Evolutionary conservation across 2,797 vertebrate species (phyloP), one percentile per base, ranked within the genome.

Genomic region (Sciurus vulgaris): DNA sequence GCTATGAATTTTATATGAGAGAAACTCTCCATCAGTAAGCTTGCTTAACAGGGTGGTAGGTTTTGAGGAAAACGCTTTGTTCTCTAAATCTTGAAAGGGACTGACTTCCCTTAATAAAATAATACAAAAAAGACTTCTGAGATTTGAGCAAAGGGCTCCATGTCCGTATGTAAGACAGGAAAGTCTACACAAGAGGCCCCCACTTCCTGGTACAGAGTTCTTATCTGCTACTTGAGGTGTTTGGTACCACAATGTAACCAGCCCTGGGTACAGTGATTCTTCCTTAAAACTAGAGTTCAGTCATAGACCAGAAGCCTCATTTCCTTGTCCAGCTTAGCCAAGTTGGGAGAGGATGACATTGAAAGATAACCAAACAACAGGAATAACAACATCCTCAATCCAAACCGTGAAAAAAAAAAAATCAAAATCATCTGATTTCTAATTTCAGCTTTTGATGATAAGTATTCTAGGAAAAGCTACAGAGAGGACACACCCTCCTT

Each of bases 321-420:
- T 24, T 44, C 30, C 24, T 83, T 26, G 63, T 88, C 22, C 12
- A 56, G 28, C 4, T 92, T 73, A 93, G 61, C 54, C 91, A 94
- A 89, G 54, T 6, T 61, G 49, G 91, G 72, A 82, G 20, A 91
- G 54, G 51, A 69, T 51, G 33, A 67, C 5, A 38, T 3, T 11
- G 24, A 89, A 94, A 93, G 54, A 47, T 72, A 69, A 74, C 18
- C 41, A 89, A 79, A 49, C 22, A 74, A 26, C 35, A 61, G 30
- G 20, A 28, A n/a, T 13, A 86, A 20, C 10, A 33, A 89, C 87
- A 65, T 7, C n/a, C n/a, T 94, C 72, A 81, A 22, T 65, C 41
- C 26, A 91, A 83, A 86, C 47, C 22, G 94, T 96, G 41, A 72
- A 81, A 94, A 84, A 49, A 41, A 78, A 83, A 90, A 89, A 82